These are phyloP conservation scores for Vireo griseus DNA, from an alignment of 2,797 vertebrate species.

Conservation along the genomic window DNA sequence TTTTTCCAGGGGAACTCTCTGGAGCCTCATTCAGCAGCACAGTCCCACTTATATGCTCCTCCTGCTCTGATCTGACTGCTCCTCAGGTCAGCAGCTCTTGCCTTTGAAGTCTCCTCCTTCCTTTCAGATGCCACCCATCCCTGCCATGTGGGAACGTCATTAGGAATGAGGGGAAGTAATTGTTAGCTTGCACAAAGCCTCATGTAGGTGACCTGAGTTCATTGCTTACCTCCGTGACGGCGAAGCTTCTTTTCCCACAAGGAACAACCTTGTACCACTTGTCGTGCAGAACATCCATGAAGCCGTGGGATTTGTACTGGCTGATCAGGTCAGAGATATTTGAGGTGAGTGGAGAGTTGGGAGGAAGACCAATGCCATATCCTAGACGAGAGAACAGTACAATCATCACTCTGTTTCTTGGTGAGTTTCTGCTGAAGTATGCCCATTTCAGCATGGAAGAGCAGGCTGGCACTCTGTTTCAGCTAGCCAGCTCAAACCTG, in stretches of 20 bases:
- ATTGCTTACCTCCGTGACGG: constrained; percentile 89
- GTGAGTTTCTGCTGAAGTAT: neutral
- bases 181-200: neutral
- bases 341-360: constrained; percentile 92
- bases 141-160: accelerated
- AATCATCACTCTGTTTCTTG: neutral
- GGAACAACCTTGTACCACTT: constrained; percentile 99
- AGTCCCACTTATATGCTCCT: neutral
- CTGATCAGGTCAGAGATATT: constrained; percentile 96
- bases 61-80: neutral
- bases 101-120: neutral
- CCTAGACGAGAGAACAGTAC: constrained; percentile 74
- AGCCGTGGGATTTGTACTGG: constrained; percentile 96
- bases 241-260: constrained; percentile 95
- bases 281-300: constrained; percentile 97
- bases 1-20: neutral
- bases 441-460: neutral
- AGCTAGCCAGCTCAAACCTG: neutral
- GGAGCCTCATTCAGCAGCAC: neutral
- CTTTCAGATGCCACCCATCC: neutral
- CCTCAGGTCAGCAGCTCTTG: neutral
- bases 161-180: neutral
- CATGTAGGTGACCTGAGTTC: accelerated
- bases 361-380: constrained; percentile 95
- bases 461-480: neutral